phyloP scores from a whole-genome alignment of 2,113 vertebrate genomes.

The Phalacrocorax aristotelis region DNA sequence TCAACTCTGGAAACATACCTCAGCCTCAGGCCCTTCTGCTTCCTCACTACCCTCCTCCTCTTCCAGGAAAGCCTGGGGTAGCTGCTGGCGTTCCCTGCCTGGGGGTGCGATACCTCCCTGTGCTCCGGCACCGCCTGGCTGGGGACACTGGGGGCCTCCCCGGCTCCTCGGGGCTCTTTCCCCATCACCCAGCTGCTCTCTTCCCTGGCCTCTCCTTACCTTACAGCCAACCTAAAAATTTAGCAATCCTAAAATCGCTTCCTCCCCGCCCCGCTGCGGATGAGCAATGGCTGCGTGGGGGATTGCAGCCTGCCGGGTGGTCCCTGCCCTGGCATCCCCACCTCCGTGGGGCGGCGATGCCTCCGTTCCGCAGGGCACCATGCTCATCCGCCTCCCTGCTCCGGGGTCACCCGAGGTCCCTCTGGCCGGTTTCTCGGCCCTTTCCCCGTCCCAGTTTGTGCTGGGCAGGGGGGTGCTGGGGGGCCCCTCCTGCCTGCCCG shows the following conservation, averaged over 20 bases:
- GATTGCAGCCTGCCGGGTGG: not conserved
- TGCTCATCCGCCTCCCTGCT: not conserved
- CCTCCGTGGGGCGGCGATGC: not conserved
- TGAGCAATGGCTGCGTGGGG: rapidly evolving
- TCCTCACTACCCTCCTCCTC: not conserved
- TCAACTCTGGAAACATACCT: not conserved
- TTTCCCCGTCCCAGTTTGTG: not conserved
- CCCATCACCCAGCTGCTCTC: not conserved
- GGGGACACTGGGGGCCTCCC: not conserved
- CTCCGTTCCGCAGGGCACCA: rapidly evolving
- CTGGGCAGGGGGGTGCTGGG: not conserved
- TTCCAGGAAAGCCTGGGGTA: not conserved
- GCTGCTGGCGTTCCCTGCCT: not conserved
- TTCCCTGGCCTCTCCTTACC: rapidly evolving
- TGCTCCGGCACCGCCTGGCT: rapidly evolving
- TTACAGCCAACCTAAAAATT: rapidly evolving
- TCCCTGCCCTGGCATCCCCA: not conserved
- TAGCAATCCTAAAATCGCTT: not conserved
- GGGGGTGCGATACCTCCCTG: not conserved
- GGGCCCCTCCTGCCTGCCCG: not conserved
- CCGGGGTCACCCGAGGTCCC: not conserved
- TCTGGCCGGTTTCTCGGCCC: rapidly evolving
- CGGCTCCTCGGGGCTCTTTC: not conserved
- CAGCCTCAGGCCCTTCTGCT: not conserved
- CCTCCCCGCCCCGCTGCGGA: not conserved